These are phyloP conservation scores for Agriotes lineatus DNA, from an alignment of 2,888 invertebrate species.

Conservation along the genomic window DNA sequence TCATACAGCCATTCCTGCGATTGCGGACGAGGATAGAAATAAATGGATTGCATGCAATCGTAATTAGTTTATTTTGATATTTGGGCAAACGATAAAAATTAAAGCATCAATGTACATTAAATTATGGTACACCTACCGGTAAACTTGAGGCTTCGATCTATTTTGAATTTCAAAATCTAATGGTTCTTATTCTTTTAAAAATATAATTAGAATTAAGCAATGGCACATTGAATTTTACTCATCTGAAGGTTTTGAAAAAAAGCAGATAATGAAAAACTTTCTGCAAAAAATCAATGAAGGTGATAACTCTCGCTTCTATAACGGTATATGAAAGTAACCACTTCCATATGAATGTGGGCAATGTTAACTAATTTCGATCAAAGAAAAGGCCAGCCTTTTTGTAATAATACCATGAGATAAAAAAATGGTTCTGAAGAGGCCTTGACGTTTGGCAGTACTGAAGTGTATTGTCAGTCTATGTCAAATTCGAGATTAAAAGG, in stretches of 20 bases:
- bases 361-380: too few species aligned
- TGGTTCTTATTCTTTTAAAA: background rate
- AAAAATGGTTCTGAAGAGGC: too few species aligned
- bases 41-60: too few species aligned
- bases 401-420: background rate
- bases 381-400: background rate
- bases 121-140: too few species aligned
- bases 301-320: background rate
- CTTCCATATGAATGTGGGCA: background rate
- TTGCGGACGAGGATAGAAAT: too few species aligned
- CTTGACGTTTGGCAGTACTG: too few species aligned
- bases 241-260: background rate
- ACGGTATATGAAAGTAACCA: background rate
- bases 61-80: too few species aligned
- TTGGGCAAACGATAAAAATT: too few species aligned
- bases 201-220: background rate
- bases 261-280: background rate
- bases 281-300: background rate
- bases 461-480: too few species aligned
- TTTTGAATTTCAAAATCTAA: background rate
- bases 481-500: too few species aligned
- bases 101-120: too few species aligned
- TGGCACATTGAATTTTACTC: background rate
- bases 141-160: background rate
- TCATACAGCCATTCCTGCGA: too few species aligned